Conservation (phyloP, 1,140 invertebrate genomes). For the Aradophagus sp. region DNA sequence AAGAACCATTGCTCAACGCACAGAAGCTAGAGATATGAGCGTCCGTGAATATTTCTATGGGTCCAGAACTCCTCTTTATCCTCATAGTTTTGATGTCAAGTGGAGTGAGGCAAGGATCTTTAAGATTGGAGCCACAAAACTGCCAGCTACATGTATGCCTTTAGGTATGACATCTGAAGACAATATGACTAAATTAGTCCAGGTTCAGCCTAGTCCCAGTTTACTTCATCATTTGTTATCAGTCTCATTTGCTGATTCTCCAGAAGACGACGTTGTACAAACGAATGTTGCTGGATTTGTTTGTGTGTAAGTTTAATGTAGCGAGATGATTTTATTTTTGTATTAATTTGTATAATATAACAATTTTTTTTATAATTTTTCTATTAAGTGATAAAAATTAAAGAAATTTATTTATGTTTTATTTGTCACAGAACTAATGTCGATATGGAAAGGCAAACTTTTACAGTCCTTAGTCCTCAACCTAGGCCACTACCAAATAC, state of each 20-base stretch:
- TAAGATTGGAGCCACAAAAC: conserved; percentile 94
- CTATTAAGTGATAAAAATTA: conserved; percentile 5
- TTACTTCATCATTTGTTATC: conserved; percentile 92
- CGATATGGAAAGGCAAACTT: conserved; percentile 86
- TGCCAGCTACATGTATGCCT: conserved; percentile 96
- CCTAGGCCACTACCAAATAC: conserved; percentile 92
- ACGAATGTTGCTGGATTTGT: conserved; percentile 94
- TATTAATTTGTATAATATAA: conserved; percentile 5
- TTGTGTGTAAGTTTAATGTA: conserved; percentile 86
- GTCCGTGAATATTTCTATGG: conserved; percentile 98
- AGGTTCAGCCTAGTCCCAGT: conserved; percentile 82
- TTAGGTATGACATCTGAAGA: conserved; percentile 96
- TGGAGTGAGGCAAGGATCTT: conserved; percentile 91
- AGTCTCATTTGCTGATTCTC: conserved; percentile 86
- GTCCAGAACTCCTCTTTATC: conserved; percentile 87
- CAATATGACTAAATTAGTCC: conserved; percentile 92
- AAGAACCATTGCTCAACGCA: conserved; percentile 81
- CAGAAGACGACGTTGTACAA: conserved; percentile 86
- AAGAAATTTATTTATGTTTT: conserved; percentile 1
- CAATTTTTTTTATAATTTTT: conserved; percentile 3
- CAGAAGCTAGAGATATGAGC: conserved; percentile 85
- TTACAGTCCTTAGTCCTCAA: conserved; percentile 94
- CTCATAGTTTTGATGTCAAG: conserved; percentile 92
- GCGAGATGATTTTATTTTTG: conserved; percentile 9
- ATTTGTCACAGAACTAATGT: conserved; percentile 85